These are phyloP conservation scores for Clistopyga incitator DNA, from an alignment of 2,888 invertebrate genomes.

Conservation along the genomic window DNA sequence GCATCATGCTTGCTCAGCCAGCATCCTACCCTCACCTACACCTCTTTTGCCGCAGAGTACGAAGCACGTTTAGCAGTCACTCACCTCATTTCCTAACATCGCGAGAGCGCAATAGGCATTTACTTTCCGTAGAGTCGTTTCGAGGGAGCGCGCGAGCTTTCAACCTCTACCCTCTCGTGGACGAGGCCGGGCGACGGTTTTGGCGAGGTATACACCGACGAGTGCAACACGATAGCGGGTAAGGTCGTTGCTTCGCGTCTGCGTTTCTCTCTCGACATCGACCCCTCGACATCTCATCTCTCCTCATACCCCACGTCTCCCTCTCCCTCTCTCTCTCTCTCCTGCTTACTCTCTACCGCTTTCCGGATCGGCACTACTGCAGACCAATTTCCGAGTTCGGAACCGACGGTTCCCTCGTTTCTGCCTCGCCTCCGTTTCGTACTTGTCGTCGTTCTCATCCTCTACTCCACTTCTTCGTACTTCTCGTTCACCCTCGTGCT, in stretches of 20 bases:
- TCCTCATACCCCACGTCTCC: slow-evolving; percentile 8
- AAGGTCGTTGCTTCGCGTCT: slow-evolving; percentile 44
- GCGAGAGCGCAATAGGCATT: slow-evolving; percentile 62
- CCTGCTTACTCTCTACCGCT: slow-evolving; percentile 35
- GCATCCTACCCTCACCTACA: too few relatives aligned
- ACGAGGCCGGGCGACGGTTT: slow-evolving; percentile 15
- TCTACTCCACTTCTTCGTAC: slow-evolving; percentile 37
- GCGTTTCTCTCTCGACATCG: slow-evolving; percentile 28
- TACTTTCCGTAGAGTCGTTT: slow-evolving; percentile 62
- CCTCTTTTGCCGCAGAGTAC: slow-evolving; percentile 52
- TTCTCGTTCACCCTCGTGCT: slow-evolving; percentile 27
- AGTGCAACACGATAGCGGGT: slow-evolving; percentile 5
- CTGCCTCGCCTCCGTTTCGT: not conserved
- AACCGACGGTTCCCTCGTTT: slow-evolving; percentile 49
- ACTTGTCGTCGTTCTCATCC: slow-evolving; percentile 23
- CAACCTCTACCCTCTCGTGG: slow-evolving; percentile 22
- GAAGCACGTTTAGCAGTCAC: slow-evolving; percentile 67
- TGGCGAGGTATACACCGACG: slow-evolving; percentile 10
- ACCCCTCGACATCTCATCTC: slow-evolving; percentile 14
- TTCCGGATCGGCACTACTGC: slow-evolving; percentile 55
- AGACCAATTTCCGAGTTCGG: slow-evolving; percentile 65
- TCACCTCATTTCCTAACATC: slow-evolving; percentile 64
- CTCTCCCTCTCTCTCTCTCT: slow-evolving; percentile 13
- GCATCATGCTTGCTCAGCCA: slow-evolving; percentile 31
- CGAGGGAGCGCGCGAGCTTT: slow-evolving; percentile 43